Base-by-base conservation (phyloP, 2,888 invertebrate species). In the Dinocampus coccinellae region DNA sequence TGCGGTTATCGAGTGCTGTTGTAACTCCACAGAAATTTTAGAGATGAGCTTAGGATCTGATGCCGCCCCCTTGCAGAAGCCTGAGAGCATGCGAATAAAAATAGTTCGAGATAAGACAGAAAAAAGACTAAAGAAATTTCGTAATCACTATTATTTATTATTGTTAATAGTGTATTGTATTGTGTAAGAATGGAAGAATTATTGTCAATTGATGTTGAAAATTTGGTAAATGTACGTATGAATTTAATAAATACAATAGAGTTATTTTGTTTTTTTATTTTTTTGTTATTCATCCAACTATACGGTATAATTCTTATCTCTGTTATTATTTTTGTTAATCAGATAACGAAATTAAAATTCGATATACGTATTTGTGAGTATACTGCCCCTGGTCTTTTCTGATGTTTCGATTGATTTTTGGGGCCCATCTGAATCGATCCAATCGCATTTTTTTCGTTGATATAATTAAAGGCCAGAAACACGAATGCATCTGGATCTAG, bases 341-440 rank as follows among this genome's bases (percentile, higher is more conserved):
- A 63, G 75, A 77, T 77, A 47, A 47, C 47, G 1, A 47, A 47
- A 47, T 16, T 47, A 58, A 61, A 67, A 72, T 70, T 70, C 63
- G 73, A 77, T 77, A 77, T 74, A 75, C 70, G 72, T 73, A 75
- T 77, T 73, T 64, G 42, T 1, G 16, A n/a, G 22, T 33, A 10
- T 24, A 53, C 65, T 34, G 70, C 70, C 70, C 39, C 62, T 69
- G 61, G 69, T 69, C 55, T 55, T 52, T 61, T 39, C 9, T 36
- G 26, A 58, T n/a, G n/a, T n/a, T 58, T 58, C 58, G 58, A 58
- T 58, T 58, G 58, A 58, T 58, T 58, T 20, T 58, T 58, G 58
- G 29, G 58, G 58, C 34, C 10, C 42, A 47, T 20, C 63, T n/a
- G n/a, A 52, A 64, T 57, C 57, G 66, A 66, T 66, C 55, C 57